Evolutionary conservation across 2,888 invertebrate genomes (phyloP).

Genomic region (Lithophane leautieri): DNA sequence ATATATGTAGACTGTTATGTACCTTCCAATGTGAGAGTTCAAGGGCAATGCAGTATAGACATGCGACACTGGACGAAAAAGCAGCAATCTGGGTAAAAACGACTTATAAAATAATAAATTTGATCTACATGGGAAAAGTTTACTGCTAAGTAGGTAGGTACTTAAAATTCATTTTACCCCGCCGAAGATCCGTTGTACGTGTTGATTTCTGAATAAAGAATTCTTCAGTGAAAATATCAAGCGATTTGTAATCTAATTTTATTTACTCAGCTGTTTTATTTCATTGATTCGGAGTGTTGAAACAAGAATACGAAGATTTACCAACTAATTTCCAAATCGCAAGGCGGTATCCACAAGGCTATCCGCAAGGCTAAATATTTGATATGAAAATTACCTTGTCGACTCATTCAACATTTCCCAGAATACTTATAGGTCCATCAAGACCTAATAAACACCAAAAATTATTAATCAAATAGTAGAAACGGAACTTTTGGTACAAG

Average conservation of each 20-base stretch:
- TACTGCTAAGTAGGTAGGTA: not conserved
- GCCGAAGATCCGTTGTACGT: constrained; percentile 3
- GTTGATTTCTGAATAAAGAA: constrained; percentile 26
- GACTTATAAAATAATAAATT: constrained; percentile 2
- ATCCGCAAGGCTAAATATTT: constrained; percentile 25
- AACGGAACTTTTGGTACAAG: not conserved
- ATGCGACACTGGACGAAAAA: constrained; percentile 53
- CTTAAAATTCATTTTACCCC: constrained; percentile 11
- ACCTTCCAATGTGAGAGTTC: constrained; percentile 51
- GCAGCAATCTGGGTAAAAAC: constrained; percentile 6
- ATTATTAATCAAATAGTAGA: not conserved
- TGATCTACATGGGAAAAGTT: not conserved
- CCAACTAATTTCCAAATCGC: constrained; percentile 15
- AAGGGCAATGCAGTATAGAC: constrained; percentile 64
- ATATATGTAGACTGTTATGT: constrained; percentile 22
- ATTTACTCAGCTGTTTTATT: constrained; percentile 37
- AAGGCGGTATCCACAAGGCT: constrained; percentile 14
- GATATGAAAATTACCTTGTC: constrained; percentile 17
- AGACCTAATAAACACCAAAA: not conserved
- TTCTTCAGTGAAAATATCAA: constrained; percentile 2
- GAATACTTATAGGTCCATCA: not conserved
- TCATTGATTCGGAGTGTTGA: constrained; percentile 25
- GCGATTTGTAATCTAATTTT: constrained; percentile 24
- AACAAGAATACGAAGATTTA: constrained; percentile 33
- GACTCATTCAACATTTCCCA: constrained; percentile 1